These are phyloP conservation scores for Atlantisia rogersi DNA, from an alignment of 2,113 vertebrate species.

Conservation along the genomic window DNA sequence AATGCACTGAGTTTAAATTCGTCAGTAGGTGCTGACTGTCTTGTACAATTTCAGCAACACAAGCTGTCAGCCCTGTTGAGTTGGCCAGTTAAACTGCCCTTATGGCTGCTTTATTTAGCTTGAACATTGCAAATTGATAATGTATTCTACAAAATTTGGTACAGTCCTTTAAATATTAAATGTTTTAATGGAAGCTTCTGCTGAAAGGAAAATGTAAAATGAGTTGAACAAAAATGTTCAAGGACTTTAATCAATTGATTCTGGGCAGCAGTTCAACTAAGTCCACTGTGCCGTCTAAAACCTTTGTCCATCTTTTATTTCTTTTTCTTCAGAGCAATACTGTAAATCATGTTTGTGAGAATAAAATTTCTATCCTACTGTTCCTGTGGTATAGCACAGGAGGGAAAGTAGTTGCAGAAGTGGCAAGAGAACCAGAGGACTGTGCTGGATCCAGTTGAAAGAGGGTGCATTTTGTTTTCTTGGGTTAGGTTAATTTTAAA, in stretches of 20 bases:
- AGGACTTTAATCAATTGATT: neutral
- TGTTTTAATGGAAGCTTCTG: neutral
- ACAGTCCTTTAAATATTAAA: conserved; percentile 14
- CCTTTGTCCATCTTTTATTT: neutral
- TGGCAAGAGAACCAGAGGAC: neutral
- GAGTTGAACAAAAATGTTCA: neutral
- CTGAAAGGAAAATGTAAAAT: neutral
- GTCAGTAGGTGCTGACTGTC: neutral
- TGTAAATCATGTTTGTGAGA: conserved; percentile 11
- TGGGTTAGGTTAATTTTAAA: conserved; percentile 37
- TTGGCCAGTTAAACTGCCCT: neutral
- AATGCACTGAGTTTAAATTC: neutral
- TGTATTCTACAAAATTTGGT: neutral
- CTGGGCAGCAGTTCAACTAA: neutral
- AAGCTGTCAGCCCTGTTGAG: neutral
- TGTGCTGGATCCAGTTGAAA: conserved; percentile 39
- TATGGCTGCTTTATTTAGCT: neutral
- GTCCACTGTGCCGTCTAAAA: neutral
- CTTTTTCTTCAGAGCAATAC: neutral
- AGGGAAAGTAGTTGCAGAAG: neutral
- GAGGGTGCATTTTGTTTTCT: neutral
- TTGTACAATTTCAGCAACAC: neutral
- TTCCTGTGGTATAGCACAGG: neutral
- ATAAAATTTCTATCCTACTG: neutral
- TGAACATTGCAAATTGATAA: neutral